Conservation (phyloP, 2,113 vertebrate genomes). For the Tragelaphus scriptus region DNA sequence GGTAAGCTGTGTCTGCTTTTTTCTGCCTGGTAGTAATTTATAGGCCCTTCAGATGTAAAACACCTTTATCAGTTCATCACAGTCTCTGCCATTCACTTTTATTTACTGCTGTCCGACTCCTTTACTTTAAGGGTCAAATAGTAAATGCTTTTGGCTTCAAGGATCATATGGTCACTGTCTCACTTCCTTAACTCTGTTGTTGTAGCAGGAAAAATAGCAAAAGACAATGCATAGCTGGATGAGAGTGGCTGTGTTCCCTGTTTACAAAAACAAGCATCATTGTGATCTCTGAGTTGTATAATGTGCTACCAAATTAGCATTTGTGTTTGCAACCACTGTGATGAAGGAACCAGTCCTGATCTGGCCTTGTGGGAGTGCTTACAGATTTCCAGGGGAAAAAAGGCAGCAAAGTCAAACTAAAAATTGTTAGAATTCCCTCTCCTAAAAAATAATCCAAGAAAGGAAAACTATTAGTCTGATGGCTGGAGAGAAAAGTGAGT, state of each 20-base stretch:
- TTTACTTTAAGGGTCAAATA: background rate
- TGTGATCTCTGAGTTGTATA: background rate
- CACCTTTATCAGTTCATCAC: background rate
- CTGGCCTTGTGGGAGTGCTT: background rate
- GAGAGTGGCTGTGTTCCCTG: background rate
- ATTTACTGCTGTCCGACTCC: background rate
- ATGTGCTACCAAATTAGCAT: background rate
- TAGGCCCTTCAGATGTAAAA: background rate
- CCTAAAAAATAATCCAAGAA: background rate
- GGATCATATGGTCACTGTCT: background rate
- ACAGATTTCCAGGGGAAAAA: background rate
- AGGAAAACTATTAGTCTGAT: background rate
- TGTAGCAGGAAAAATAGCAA: background rate
- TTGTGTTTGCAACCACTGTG: background rate
- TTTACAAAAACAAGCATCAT: background rate
- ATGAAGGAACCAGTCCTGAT: background rate
- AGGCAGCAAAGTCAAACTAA: background rate
- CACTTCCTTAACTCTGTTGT: background rate
- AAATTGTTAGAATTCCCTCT: background rate
- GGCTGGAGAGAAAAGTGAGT: background rate
- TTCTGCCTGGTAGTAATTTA: background rate
- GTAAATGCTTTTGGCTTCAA: background rate
- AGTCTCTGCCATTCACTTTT: background rate
- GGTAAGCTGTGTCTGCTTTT: background rate
- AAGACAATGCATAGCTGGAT: background rate